These are phyloP conservation scores for Nasonia oneida DNA, from an alignment of 2,888 invertebrate species.

Conservation along the genomic window DNA sequence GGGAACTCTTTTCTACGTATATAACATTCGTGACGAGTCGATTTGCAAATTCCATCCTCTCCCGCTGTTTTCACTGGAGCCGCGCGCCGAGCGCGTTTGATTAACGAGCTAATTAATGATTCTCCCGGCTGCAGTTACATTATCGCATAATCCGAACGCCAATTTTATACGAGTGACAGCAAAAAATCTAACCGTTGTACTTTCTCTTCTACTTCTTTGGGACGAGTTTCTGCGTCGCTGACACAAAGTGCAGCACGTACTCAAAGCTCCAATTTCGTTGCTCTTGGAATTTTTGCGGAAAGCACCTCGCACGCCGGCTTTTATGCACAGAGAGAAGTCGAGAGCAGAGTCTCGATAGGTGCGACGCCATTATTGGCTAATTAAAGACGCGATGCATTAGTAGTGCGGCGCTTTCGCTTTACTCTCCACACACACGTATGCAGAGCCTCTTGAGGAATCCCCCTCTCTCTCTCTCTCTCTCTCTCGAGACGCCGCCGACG, in stretches of 20 bases:
- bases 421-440: no score
- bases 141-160: not conserved
- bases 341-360: not conserved
- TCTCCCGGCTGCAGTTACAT: not conserved
- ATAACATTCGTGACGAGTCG: not conserved
- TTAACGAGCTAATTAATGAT: not conserved
- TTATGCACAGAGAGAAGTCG: not conserved
- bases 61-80: not conserved
- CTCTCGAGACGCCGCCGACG: not conserved
- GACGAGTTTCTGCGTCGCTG: not conserved
- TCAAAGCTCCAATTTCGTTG: not conserved
- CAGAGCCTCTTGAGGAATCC: no score
- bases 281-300: not conserved
- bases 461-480: no score
- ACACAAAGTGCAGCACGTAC: not conserved
- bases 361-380: not conserved
- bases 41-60: not conserved
- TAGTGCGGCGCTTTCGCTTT: no score
- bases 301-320: not conserved
- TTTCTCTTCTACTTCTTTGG: not conserved
- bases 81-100: not conserved
- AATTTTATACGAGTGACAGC: not conserved
- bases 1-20: not conserved
- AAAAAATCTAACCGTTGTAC: not conserved
- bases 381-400: not conserved